A percentile compares a stretch with the other conserved stretches of the same genome.
Conservation (phyloP, 2,888 invertebrate genomes). For the Mythimna impura region DNA sequence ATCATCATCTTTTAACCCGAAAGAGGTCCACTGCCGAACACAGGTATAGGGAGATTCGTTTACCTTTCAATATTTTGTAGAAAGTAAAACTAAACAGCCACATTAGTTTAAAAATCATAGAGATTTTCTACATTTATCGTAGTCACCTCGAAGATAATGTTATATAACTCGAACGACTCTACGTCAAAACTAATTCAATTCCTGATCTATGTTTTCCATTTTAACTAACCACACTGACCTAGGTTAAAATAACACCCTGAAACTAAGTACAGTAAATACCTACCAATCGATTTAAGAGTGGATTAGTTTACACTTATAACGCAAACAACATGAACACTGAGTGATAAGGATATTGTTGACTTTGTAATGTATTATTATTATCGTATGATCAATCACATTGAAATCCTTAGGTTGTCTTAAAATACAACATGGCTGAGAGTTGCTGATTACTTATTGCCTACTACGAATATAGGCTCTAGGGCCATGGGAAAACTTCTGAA, state of each 20-base stretch:
- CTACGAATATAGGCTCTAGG: too few relatives aligned
- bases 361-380: constrained; percentile 15
- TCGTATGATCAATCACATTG: constrained; percentile 44
- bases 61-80: too few relatives aligned
- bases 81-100: too few relatives aligned
- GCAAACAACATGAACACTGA: constrained; percentile 22
- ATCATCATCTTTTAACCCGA: too few relatives aligned
- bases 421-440: constrained; percentile 17
- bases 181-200: constrained; percentile 15
- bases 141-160: not conserved
- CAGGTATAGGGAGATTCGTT: too few relatives aligned
- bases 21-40: too few relatives aligned
- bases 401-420: constrained; percentile 43
- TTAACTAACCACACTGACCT: constrained; percentile 47
- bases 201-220: constrained; percentile 12
- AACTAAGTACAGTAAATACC: constrained; percentile 8
- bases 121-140: not conserved
- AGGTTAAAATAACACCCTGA: constrained; percentile 45
- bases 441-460: too few relatives aligned
- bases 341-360: constrained; percentile 43
- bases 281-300: constrained; percentile 8
- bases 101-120: not conserved
- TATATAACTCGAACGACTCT: not conserved
- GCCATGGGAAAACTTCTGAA: too few relatives aligned
- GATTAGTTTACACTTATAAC: constrained; percentile 18